A percentile compares a stretch with the other conserved stretches of the same genome.
These are phyloP conservation scores for Emydocephalus ijimae DNA, from an alignment of 2,113 vertebrate species.

Conservation along the genomic window DNA sequence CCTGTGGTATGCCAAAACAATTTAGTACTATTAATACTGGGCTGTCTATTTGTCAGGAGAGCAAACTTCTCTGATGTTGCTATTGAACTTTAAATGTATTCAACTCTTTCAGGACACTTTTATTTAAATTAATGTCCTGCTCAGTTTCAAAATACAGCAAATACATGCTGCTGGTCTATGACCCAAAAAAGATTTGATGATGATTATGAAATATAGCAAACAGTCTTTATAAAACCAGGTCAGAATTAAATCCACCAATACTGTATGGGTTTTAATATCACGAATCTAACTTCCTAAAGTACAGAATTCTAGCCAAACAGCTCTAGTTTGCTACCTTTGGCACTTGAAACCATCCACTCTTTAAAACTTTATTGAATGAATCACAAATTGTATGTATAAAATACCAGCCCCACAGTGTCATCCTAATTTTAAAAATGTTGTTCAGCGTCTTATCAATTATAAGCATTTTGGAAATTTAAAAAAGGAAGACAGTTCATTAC, in stretches of 20 bases:
- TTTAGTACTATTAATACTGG: slow-evolving; percentile 47
- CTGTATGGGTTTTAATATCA: background rate
- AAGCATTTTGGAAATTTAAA: background rate
- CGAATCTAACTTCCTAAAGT: background rate
- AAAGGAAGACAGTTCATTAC: background rate
- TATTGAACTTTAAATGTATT: background rate
- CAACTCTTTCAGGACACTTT: background rate
- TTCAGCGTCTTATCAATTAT: background rate
- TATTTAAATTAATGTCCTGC: background rate
- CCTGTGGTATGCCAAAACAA: slow-evolving; percentile 46
- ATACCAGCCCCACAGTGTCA: background rate
- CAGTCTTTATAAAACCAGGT: background rate
- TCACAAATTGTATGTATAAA: background rate
- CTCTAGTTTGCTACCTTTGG: background rate
- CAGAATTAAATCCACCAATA: background rate
- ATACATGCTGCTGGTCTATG: background rate
- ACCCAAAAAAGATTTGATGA: background rate
- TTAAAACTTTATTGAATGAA: background rate
- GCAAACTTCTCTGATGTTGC: slow-evolving; percentile 48
- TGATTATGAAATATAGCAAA: background rate
- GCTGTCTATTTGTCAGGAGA: slow-evolving; percentile 33
- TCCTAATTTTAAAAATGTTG: background rate
- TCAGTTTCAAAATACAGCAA: background rate
- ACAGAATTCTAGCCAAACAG: background rate
- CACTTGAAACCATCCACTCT: background rate